Evolutionary conservation across 2,113 vertebrate genomes (phyloP).

Genomic region (Cebidichthys violaceus): DNA sequence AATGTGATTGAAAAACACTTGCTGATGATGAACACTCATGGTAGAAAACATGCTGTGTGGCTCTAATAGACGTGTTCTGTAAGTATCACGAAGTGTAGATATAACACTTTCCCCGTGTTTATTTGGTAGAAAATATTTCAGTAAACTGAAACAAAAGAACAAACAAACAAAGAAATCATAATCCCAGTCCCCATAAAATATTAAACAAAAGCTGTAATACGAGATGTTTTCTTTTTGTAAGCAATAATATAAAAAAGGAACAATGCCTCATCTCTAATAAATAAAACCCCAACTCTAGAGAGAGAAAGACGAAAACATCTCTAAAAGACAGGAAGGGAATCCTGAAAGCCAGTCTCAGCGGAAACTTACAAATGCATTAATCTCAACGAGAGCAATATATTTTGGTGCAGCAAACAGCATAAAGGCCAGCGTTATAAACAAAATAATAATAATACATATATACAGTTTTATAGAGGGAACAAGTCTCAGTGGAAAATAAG

Average conservation of each 20-base stretch:
- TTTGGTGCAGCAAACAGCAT: not conserved
- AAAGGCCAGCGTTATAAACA: not conserved
- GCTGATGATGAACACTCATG: not conserved
- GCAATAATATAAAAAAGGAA: constrained; percentile 7
- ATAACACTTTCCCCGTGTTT: not conserved
- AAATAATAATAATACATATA: not conserved
- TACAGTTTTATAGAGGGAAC: not conserved
- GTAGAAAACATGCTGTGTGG: not conserved
- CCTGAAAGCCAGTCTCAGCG: not conserved
- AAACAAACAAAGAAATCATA: not conserved
- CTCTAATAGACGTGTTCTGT: not conserved
- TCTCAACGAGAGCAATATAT: not conserved
- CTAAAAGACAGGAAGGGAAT: not conserved
- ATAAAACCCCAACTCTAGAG: constrained; percentile 2
- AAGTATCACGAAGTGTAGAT: not conserved
- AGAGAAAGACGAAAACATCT: not conserved
- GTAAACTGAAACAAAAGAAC: not conserved
- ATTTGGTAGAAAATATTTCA: not conserved
- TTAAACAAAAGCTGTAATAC: not conserved
- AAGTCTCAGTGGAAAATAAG: not conserved
- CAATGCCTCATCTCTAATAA: not conserved
- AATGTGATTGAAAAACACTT: not conserved
- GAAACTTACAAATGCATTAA: not conserved
- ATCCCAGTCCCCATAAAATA: not conserved
- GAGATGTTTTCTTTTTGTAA: not conserved